Conservation (phyloP, 2,888 invertebrate species). For the Synanthedon tipuliformis region DNA sequence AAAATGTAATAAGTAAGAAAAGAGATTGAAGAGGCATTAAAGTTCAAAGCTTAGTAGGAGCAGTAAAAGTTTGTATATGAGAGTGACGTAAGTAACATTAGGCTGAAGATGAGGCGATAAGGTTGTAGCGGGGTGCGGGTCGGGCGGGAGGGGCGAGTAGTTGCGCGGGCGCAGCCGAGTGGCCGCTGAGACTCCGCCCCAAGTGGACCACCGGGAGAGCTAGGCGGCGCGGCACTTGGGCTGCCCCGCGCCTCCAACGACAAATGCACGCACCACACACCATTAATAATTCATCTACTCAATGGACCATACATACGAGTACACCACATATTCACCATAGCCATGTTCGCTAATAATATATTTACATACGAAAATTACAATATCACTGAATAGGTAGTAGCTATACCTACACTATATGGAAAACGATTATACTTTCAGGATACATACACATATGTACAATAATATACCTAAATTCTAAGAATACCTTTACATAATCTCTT, state of each 20-base stretch:
- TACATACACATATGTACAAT: too few relatives aligned
- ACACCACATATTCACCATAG: constrained; percentile 1
- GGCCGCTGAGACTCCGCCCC: constrained; percentile 65
- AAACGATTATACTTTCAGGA: too few relatives aligned
- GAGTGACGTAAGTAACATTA: constrained; percentile 31
- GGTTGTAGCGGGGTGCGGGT: constrained; percentile 24
- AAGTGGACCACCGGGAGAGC: constrained; percentile 69
- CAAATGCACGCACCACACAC: constrained; percentile 39
- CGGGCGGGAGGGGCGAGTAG: constrained; percentile 7
- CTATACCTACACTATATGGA: too few relatives aligned
- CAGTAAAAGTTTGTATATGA: background rate
- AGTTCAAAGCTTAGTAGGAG: background rate
- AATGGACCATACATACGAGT: constrained; percentile 22
- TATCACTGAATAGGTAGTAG: too few relatives aligned
- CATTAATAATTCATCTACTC: constrained; percentile 33
- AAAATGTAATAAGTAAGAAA: background rate
- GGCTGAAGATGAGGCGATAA: constrained; percentile 64
- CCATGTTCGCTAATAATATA: too few relatives aligned
- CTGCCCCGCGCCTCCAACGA: constrained; percentile 25
- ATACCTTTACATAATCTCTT: too few relatives aligned
- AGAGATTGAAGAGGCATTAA: background rate
- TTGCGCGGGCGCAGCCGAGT: constrained; percentile 48
- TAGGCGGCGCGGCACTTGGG: constrained; percentile 48
- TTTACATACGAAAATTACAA: too few relatives aligned
- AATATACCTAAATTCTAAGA: too few relatives aligned